Conservation (phyloP, 2,888 invertebrate species). For the Caenorhabditis auriculariae region DNA sequence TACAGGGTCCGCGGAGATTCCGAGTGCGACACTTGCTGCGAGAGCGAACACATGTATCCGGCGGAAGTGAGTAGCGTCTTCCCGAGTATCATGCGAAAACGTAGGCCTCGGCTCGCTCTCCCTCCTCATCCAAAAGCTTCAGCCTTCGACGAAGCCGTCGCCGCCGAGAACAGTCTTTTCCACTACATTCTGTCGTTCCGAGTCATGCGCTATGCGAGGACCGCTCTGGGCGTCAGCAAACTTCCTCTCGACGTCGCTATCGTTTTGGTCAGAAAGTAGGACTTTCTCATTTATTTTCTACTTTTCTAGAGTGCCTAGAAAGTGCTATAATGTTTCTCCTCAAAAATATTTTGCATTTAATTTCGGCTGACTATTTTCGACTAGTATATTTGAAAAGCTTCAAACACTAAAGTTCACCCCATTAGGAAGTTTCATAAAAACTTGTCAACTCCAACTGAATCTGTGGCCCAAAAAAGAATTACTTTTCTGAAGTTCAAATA, state of each 20-base stretch:
- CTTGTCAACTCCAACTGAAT: no score
- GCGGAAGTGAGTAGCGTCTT: conserved; percentile 25
- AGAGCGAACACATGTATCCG: conserved; percentile 39
- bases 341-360: neutral
- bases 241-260: conserved; percentile 39
- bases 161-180: conserved; percentile 42
- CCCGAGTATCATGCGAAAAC: conserved; percentile 35
- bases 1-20: conserved; percentile 47
- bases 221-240: conserved; percentile 37
- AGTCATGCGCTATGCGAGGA: conserved; percentile 41
- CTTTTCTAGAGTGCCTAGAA: neutral
- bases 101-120: conserved; percentile 17
- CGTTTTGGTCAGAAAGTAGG: conserved; percentile 36
- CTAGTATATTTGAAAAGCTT: neutral
- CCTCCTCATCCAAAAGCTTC: conserved; percentile 7
- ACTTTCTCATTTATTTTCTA: neutral
- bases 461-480: neutral
- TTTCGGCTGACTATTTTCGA: neutral
- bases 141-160: conserved; percentile 51
- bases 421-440: no score
- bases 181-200: conserved; percentile 50
- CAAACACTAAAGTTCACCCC: no score
- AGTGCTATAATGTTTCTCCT: neutral
- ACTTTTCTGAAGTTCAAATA: neutral
- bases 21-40: conserved; percentile 57